Conservation (phyloP, 2,797 vertebrate genomes). For the Numenius phaeopus region DNA sequence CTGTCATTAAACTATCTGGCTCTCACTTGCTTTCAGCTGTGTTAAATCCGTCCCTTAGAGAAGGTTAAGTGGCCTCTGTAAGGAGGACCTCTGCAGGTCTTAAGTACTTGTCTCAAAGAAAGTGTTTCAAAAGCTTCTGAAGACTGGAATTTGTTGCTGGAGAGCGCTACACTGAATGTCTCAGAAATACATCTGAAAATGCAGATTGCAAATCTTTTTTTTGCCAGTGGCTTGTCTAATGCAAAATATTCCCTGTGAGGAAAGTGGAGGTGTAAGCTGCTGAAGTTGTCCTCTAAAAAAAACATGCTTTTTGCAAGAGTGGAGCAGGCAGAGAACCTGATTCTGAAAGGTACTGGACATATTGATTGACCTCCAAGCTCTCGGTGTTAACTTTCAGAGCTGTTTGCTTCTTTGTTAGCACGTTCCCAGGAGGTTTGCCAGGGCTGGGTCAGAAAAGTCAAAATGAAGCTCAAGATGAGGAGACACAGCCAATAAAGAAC, state of each 20-base stretch:
- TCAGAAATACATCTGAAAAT: background rate
- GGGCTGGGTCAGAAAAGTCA: background rate
- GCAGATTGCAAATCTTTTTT: background rate
- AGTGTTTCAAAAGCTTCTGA: background rate
- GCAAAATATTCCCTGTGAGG: background rate
- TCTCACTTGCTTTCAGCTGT: background rate
- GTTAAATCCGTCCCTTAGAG: background rate
- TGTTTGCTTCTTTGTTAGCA: background rate
- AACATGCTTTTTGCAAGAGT: background rate
- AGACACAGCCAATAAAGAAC: background rate
- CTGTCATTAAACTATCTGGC: background rate
- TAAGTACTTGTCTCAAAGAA: background rate
- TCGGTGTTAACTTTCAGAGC: conserved; percentile 1
- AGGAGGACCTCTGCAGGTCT: background rate
- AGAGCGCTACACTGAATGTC: background rate
- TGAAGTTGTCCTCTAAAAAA: background rate
- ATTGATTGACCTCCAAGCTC: background rate
- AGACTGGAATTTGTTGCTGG: background rate
- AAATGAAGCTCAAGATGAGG: background rate
- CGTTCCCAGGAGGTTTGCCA: background rate
- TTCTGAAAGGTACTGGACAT: background rate
- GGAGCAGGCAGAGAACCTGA: background rate
- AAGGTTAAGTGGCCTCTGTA: background rate
- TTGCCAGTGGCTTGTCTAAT: background rate
- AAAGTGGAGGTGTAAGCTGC: conserved; percentile 13